Base-by-base conservation (phyloP, 2,797 vertebrate species). In the Mastacembelus armatus region DNA sequence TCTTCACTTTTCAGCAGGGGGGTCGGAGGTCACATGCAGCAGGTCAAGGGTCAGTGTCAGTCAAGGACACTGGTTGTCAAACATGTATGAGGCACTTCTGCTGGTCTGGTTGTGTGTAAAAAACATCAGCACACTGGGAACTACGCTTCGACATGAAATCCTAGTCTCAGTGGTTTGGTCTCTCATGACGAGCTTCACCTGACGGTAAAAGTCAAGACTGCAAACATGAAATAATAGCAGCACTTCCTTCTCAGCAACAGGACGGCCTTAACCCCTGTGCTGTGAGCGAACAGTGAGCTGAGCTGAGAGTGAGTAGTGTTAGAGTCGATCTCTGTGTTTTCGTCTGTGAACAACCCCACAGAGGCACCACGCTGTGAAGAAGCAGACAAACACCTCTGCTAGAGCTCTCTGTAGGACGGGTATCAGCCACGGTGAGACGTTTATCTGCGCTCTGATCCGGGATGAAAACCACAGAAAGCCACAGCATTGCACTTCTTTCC, bases 21-120 rank as follows among this genome's bases (percentile, higher is more conserved):
- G 47, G 35, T 70, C 60, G 43, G 39, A 66, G 74, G 38, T 71
- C 55, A 26, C 48, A n/a, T 19, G 18, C 58, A 30, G 45, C 58
- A 44, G 55, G 19, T 30, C 3, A 11, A n/a, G n/a, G n/a, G n/a
- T n/a, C n/a, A n/a, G n/a, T 8, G 42, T 18, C 12, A 30, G 22
- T 39, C 50, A 26, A 21, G 27, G 16, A 26, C 33, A 40, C 7
- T n/a, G 38, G 10, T 35, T 36, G 14, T 16, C 35, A 38, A 7
- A 19, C 35, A 32, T 35, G 11, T 12, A 2, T 30, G 2, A 7
- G 7, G 29, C 9, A 30, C 4, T 29, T n/a, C 27, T 29, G 27
- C 29, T 4, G 29, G n/a, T n/a, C n/a, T n/a, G n/a, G n/a, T n/a
- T n/a, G n/a, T n/a, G n/a, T n/a, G n/a, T n/a, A n/a, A n/a, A n/a